A percentile compares a stretch with the other conserved stretches of the same genome.
Conservation (phyloP, 1,140 invertebrate genomes). For the Trachelipus rathkii region DNA sequence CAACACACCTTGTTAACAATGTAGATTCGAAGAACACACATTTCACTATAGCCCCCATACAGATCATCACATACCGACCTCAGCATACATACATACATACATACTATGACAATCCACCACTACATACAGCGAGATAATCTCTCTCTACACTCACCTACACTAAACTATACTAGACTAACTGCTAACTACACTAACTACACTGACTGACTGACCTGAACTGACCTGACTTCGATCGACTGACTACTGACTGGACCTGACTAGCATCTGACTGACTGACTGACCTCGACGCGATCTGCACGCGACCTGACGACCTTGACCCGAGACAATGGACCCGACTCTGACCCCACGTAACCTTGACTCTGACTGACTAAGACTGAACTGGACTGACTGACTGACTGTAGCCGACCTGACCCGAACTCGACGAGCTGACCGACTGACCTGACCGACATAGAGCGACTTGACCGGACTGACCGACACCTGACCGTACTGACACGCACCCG, state of each 20-base stretch:
- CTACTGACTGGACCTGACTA: not conserved
- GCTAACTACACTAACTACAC: no score
- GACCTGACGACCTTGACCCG: constrained; percentile 30
- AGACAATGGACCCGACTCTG: constrained; percentile 29
- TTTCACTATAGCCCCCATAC: no score
- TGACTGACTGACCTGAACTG: not conserved
- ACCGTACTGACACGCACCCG: not conserved
- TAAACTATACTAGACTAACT: no score
- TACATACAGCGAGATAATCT: no score
- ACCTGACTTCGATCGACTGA: not conserved
- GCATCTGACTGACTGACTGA: constrained; percentile 1
- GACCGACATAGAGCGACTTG: not conserved
- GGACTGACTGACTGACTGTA: constrained; percentile 26
- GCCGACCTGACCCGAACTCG: not conserved
- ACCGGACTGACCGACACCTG: not conserved
- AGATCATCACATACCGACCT: no score
- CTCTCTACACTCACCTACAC: no score
- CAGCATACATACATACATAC: no score
- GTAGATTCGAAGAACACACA: no score
- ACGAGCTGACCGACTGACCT: not conserved
- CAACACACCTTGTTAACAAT: no score
- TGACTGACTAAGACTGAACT: constrained; percentile 25
- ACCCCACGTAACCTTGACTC: constrained; percentile 24
- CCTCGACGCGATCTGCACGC: constrained; percentile 16
- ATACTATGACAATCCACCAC: no score